Base-by-base conservation (phyloP, 2,797 vertebrate species). In the Macroramphosus scolopax region DNA sequence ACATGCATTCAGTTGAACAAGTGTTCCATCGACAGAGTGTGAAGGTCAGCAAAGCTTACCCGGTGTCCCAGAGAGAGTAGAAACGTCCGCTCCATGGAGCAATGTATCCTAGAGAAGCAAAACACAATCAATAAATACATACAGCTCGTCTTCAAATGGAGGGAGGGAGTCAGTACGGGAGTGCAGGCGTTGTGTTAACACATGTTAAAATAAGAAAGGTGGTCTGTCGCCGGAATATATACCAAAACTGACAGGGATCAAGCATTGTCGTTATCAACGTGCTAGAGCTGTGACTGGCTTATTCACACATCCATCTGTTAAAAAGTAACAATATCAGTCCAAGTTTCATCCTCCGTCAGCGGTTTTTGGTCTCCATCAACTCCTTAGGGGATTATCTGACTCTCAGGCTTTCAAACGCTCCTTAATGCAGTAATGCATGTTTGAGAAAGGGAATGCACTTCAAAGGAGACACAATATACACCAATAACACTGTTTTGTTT, bases 51-150 rank as follows among this genome's bases (percentile, higher is more conserved):
- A 17, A 60, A 65, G 84, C 95, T 93, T 91, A 99, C 96, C 96
- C 96, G 5, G 96, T 99, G 83, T 98, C 96, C 96, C 96, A 99
- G 38, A 99, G 74, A 8, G 96, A 99, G 74, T 98, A 99, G 90
- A 98, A 98, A 43, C 96, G 94, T 31, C 96, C 95, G 82, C 96
- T 99, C 96, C 95, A 99, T 2, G 96, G 96, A 70, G 95, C 96
- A 42, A 98, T 99, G 87, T 99, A 95, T 73, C 96, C 96, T 97
- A 68, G 40, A 82, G 83, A 57, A 75, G 35, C 29, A 52, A 69
- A 20, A 66, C 17, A 68, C 6, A 17, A 64, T 74, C 52, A 48
- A 65, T 72, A 42, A 16, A 50, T 3, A 41, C 2, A 29, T 3
- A 29, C 40, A 2, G 8, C 22, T 32, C 0, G 1, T 25, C 25